Evolutionary conservation across 2,113 vertebrate species (phyloP).

Genomic region (Chloebia gouldiae): DNA sequence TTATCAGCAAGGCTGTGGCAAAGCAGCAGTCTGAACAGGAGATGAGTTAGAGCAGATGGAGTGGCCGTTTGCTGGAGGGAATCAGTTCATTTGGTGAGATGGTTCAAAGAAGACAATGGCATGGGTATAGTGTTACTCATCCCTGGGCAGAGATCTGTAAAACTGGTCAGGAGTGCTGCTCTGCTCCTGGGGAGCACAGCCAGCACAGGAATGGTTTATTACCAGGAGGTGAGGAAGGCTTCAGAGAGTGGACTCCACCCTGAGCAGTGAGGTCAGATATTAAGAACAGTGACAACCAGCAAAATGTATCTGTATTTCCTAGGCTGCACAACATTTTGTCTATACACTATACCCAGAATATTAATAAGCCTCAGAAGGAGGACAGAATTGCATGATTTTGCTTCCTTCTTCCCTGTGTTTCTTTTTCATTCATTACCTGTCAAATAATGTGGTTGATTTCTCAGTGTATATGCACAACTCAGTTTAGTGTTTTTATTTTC

Average conservation of each 20-base stretch:
- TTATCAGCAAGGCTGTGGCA: neutral
- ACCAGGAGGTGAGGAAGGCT: neutral
- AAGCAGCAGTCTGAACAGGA: neutral
- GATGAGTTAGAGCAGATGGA: neutral
- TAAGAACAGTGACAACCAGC: accelerated
- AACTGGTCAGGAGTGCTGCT: neutral
- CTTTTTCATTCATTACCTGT: neutral
- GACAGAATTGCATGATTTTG: neutral
- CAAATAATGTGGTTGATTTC: neutral
- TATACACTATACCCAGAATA: neutral
- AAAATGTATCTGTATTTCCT: neutral
- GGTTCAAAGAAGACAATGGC: neutral
- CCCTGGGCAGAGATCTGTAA: neutral
- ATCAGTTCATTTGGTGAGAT: neutral
- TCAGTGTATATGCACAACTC: neutral
- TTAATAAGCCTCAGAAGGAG: neutral
- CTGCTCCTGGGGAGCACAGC: neutral
- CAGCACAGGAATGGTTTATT: neutral
- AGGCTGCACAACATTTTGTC: neutral
- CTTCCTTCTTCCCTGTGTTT: neutral
- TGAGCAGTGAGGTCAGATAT: neutral
- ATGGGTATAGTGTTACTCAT: neutral
- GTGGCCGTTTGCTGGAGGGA: neutral
- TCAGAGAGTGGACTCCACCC: accelerated
- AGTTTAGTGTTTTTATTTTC: neutral